Base-by-base conservation (phyloP, 2,888 invertebrate genomes). In the Tetragonula carbonaria region DNA sequence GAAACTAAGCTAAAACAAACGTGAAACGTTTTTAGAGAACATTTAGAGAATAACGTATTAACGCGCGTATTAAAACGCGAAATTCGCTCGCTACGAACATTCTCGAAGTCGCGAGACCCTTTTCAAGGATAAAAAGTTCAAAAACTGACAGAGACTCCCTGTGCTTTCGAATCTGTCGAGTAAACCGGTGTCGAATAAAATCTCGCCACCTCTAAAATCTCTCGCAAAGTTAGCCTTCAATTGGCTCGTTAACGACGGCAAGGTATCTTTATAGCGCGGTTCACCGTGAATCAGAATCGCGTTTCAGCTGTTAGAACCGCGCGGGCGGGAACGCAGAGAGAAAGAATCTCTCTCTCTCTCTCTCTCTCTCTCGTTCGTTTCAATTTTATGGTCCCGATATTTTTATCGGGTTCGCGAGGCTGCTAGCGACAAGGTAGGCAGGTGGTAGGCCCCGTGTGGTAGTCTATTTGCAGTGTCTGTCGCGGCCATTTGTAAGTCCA, bases 391-490 rank as follows among this genome's bases (percentile, higher is more conserved):
- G 63, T 77, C 66, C 38, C 68, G 75, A 87, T 84, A 87, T 86
- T 88, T 88, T 88, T 88, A 87, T 88, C 80, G 78, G 45, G 77
- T 57, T 68, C 72, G 73, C 78, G 80, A 77, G 77, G 45, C 75
- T 77, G 84, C 85, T 90, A 85, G 87, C 88, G 92, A 91, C 92
- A 91, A 90, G 86, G 85, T 72, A 91, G 90, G 92, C 93, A 93
- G 93, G 93, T 93, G 93, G 80, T 91, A 90, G 91, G 88, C 91
- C 91, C 91, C 86, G 92, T 91, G 93, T 92, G 92, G 94, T 93
- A 93, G 91, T 92, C 94, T 93, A 94, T 93, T 80, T 85, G 85
- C 87, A 76, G 65, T 75, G 78, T 73, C 85, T 73, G 85, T 70
- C 67, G 68, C 78, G 82, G 62, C 81, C 76, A 76, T 78, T 85